Evolutionary conservation across 2,888 invertebrate species (phyloP), one percentile per base, ranked within the genome.

Genomic region (Aplocera efformata): DNA sequence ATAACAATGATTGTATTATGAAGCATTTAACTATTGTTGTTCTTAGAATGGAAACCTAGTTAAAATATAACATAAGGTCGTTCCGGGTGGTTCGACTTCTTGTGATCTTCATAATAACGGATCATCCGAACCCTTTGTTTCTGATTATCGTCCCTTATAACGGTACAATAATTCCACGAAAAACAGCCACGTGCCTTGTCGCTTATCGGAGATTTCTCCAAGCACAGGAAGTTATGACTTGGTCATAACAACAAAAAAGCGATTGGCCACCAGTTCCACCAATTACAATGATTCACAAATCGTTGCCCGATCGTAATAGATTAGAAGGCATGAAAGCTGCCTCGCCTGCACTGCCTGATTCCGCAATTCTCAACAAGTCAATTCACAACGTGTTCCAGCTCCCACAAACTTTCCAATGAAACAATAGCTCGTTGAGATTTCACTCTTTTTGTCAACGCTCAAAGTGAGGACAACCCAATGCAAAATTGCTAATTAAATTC

Each of bases 351-450:
- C 54, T 54, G 53, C 57, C 51, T 51, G 60, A 68, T 82, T 83
- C 76, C 71, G 78, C 67, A 67, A 72, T 79, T 79, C 74, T 76
- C 77, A 61, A 50, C 65, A 59, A 58, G 64, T 66, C 58, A 66
- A 63, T 71, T 68, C 55, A 59, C 57, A 60, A 55, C 51, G 57
- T 60, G 59, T 60, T 58, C 53, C 42, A 53, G 62, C 68, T 82
- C 85, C 72, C 85, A 85, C 81, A 74, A 75, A 82, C 83, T 84
- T 83, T 83, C 79, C 70, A 74, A 55, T 45, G 54, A 74, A 63
- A 86, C 86, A 88, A 88, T 86, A 51, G 77, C 56, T 72, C 66
- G 75, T 79, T 77, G 67, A 66, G 78, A 77, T 86, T 86, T 88
- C 85, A 81, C 85, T 83, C 76, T 80, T 85, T 86, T 86, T 86